Evolutionary conservation across 2,797 vertebrate genomes (phyloP).

Genomic region (Enteromius paludinosus): DNA sequence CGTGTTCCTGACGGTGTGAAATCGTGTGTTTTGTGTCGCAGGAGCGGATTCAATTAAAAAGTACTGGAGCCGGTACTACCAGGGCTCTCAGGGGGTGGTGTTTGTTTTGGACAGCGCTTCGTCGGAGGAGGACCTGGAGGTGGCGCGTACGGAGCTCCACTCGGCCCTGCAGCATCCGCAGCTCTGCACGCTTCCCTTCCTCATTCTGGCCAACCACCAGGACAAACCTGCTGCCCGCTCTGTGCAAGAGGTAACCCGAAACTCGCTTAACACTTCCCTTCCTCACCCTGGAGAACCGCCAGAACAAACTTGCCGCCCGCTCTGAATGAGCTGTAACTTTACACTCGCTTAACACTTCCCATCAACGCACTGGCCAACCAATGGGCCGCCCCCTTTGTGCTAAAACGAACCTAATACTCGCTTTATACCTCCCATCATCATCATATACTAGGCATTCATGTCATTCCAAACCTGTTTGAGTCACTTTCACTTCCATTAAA

Average conservation of each 20-base stretch:
- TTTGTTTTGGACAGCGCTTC: slow-evolving; percentile 90
- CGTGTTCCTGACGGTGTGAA: slow-evolving; percentile 29
- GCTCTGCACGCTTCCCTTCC: slow-evolving; percentile 89
- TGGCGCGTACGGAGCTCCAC: slow-evolving; percentile 87
- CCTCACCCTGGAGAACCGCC: slow-evolving; percentile 12
- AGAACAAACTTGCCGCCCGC: slow-evolving; percentile 14
- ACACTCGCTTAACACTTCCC: slow-evolving; percentile 28
- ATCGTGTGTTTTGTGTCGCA: slow-evolving; percentile 57
- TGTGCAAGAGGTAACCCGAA: slow-evolving; percentile 81
- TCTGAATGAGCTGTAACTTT: slow-evolving; percentile 16
- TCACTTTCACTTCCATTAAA: neutral
- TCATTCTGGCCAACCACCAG: slow-evolving; percentile 91
- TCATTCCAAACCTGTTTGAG: neutral
- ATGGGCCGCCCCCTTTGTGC: slow-evolving; percentile 84
- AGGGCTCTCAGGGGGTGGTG: slow-evolving; percentile 90
- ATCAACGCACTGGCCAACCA: neutral
- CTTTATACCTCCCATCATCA: neutral
- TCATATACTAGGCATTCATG: neutral
- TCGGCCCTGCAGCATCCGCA: slow-evolving; percentile 90
- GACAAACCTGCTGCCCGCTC: slow-evolving; percentile 90
- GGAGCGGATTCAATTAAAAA: slow-evolving; percentile 88
- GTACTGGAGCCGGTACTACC: slow-evolving; percentile 92
- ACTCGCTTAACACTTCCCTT: slow-evolving; percentile 37
- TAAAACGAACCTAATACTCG: slow-evolving; percentile 76
- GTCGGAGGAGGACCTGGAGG: slow-evolving; percentile 87